phyloP scores from a whole-genome alignment of 2,113 vertebrate species.

The Prunella himalayana region DNA sequence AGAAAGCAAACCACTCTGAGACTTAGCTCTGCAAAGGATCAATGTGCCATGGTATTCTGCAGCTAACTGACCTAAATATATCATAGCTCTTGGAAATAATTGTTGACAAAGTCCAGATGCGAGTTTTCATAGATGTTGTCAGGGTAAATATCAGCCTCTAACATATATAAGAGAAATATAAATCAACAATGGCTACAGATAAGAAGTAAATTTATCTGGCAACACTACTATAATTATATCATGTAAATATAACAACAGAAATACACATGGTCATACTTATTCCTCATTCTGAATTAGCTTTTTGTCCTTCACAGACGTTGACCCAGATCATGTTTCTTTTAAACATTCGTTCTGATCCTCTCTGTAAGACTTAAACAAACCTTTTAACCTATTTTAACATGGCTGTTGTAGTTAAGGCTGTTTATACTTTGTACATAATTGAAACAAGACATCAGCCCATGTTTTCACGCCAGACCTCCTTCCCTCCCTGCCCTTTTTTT shows the following conservation, averaged over 20 bases:
- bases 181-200: conserved; percentile 24
- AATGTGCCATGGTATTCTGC: background rate
- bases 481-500: background rate
- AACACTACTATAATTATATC: conserved; percentile 3
- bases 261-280: background rate
- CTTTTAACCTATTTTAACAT: conserved; percentile 40
- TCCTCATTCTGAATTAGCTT: background rate
- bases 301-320: background rate
- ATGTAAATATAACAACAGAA: conserved; percentile 24
- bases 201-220: conserved; percentile 22
- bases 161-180: conserved; percentile 18
- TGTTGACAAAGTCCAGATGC: conserved; percentile 38
- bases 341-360: conserved; percentile 8
- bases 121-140: background rate
- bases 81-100: conserved; percentile 14
- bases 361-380: conserved; percentile 18
- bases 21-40: conserved; percentile 7
- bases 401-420: background rate
- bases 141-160: background rate
- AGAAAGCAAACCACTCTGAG: background rate
- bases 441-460: conserved; percentile 27
- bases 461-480: background rate
- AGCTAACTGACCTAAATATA: conserved; percentile 5
- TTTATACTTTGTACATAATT: background rate
- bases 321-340: background rate